phyloP scores from a whole-genome alignment of 2,113 vertebrate genomes.

The Lates calcarifer region DNA sequence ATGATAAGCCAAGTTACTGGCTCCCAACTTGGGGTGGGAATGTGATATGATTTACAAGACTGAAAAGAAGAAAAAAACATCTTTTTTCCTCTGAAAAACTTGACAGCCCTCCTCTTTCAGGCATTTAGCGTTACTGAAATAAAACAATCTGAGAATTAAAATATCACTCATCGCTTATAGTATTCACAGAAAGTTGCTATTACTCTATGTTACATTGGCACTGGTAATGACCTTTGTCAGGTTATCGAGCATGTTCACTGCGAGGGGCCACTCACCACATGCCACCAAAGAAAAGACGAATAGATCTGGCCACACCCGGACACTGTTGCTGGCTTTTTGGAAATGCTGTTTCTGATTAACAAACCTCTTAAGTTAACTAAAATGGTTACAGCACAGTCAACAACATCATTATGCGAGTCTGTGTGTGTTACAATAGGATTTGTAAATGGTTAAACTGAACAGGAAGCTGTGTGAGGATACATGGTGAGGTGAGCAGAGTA shows the following conservation, averaged over 20 bases:
- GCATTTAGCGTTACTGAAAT: background rate
- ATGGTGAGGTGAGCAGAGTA: conserved; percentile 55
- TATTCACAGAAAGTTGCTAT: background rate
- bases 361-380: conserved; percentile 48
- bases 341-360: conserved; percentile 71
- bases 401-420: conserved; percentile 39
- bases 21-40: background rate
- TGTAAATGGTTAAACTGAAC: conserved; percentile 77
- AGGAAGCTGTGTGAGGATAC: conserved; percentile 67
- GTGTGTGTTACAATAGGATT: conserved; percentile 55
- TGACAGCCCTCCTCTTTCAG: too few species aligned
- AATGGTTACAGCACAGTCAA: conserved; percentile 37
- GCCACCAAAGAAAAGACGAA: conserved; percentile 36
- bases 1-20: conserved; percentile 8
- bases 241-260: conserved; percentile 18
- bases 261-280: conserved; percentile 27
- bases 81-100: background rate
- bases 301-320: conserved; percentile 41
- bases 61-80: background rate
- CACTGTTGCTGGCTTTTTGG: conserved; percentile 16
- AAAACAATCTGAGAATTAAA: background rate
- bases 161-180: background rate
- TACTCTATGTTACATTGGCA: background rate
- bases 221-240: conserved; percentile 13
- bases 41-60: conserved; percentile 2